Evolutionary conservation across 92 coral and sea anemone genomes (phyloP).

Genomic region (Muricea muricata): DNA sequence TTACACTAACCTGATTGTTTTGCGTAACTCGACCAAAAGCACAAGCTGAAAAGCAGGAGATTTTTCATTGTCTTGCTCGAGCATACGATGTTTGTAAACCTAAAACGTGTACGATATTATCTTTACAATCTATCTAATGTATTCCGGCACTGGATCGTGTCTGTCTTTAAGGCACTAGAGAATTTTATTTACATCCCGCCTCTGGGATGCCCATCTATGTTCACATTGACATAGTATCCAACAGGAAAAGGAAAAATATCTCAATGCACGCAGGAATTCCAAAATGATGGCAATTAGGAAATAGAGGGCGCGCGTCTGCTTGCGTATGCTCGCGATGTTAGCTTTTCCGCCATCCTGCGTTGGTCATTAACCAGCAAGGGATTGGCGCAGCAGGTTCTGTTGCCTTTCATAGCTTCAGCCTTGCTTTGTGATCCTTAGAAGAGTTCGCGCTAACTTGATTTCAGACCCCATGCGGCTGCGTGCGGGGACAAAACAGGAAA

Average conservation of each 20-base stretch:
- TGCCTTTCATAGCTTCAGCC: not conserved
- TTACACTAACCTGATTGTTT: not conserved
- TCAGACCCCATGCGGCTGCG: slow-evolving; percentile 24
- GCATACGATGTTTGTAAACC: not conserved
- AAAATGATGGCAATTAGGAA: not conserved
- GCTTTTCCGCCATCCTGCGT: not conserved
- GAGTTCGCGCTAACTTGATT: not conserved
- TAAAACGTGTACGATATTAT: not conserved
- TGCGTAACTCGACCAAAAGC: slow-evolving; percentile 30
- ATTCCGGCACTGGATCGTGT: not conserved
- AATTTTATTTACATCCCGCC: slow-evolving; percentile 18
- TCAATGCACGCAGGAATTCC: slow-evolving; percentile 14
- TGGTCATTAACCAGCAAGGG: not conserved
- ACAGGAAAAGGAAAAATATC: slow-evolving; percentile 4
- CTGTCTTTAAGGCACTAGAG: slow-evolving; percentile 35
- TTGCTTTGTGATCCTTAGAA: slow-evolving; percentile 4
- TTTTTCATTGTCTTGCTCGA: not conserved
- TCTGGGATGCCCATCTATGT: slow-evolving; percentile 6
- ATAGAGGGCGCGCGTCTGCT: not conserved
- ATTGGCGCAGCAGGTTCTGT: slow-evolving; percentile 7
- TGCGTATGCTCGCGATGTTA: not conserved
- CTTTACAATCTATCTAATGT: not conserved
- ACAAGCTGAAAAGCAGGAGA: not conserved
- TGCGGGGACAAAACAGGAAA: slow-evolving; percentile 43
- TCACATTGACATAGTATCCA: not conserved